Evolutionary conservation across 1,140 invertebrate species (phyloP).

Genomic region (Drosophila novamexicana): DNA sequence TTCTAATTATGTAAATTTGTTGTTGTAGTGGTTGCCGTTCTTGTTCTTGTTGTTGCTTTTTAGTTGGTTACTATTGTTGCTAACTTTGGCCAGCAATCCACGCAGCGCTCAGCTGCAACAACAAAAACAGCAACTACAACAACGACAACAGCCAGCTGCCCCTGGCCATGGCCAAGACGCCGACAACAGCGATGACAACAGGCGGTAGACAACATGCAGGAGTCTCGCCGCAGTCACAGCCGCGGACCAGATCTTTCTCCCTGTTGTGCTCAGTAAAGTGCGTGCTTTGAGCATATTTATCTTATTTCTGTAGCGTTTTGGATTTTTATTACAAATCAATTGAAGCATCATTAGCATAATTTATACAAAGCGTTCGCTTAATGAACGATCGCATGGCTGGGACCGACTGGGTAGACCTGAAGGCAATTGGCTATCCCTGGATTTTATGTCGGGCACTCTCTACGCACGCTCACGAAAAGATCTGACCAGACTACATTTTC

Average conservation of each 20-base stretch:
- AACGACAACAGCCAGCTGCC: constrained; percentile 49
- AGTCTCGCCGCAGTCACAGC: constrained; percentile 11
- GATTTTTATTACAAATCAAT: constrained; percentile 85
- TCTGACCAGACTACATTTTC: no score
- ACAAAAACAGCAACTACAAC: background rate
- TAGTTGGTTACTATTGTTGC: constrained; percentile 19
- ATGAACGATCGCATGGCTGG: constrained; percentile 66
- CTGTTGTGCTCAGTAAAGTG: constrained; percentile 57
- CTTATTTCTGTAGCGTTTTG: constrained; percentile 73
- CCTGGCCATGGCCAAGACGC: constrained; percentile 23
- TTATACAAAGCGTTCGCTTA: constrained; percentile 84
- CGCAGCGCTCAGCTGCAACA: constrained; percentile 27
- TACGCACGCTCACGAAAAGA: no score
- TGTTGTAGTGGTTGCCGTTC: constrained; percentile 31
- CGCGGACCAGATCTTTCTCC: constrained; percentile 14
- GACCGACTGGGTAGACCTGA: constrained; percentile 3
- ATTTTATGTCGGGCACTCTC: background rate
- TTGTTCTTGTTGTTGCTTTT: constrained; percentile 13
- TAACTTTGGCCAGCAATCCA: constrained; percentile 13
- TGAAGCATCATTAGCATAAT: constrained; percentile 85
- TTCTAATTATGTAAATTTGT: constrained; percentile 80
- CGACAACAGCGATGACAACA: constrained; percentile 53
- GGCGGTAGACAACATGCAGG: constrained; percentile 43
- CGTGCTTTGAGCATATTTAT: constrained; percentile 83
- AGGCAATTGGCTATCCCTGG: constrained; percentile 15